phyloP scores from a whole-genome alignment of 92 coral and sea anemone genomes.

The Porites lobata region DNA sequence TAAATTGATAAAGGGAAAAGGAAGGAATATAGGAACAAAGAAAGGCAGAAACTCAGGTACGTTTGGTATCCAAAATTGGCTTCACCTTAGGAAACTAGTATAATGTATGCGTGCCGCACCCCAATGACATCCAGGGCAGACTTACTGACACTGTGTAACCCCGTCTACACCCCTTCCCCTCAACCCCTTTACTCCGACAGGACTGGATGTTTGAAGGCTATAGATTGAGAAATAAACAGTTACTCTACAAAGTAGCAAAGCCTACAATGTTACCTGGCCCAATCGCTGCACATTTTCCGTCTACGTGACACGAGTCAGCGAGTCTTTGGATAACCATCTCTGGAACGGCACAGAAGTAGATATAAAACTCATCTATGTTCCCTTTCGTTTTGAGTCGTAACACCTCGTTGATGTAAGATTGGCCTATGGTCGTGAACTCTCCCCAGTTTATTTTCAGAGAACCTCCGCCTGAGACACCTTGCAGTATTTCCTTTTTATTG shows the following conservation, averaged over 20 bases:
- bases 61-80: too few species aligned
- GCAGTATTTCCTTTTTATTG: constrained; percentile 34
- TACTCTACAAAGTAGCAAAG: not conserved
- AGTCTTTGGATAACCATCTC: constrained; percentile 38
- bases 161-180: too few species aligned
- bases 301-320: constrained; percentile 35
- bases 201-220: too few species aligned
- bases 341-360: constrained; percentile 61
- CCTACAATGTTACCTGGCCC: constrained; percentile 30
- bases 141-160: too few species aligned
- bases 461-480: constrained; percentile 20
- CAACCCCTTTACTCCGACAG: too few species aligned
- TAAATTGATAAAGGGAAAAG: too few species aligned
- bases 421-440: constrained; percentile 44
- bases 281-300: constrained; percentile 34
- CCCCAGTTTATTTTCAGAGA: constrained; percentile 30
- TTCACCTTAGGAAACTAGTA: too few species aligned
- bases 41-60: too few species aligned
- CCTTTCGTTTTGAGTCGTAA: constrained; percentile 29
- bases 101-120: too few species aligned
- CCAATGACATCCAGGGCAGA: too few species aligned
- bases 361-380: constrained; percentile 53
- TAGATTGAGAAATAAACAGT: too few species aligned
- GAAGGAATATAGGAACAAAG: too few species aligned
- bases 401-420: constrained; percentile 19